Evolutionary conservation across 2,888 invertebrate genomes (phyloP).

Genomic region (Rhagonycha fulva): DNA sequence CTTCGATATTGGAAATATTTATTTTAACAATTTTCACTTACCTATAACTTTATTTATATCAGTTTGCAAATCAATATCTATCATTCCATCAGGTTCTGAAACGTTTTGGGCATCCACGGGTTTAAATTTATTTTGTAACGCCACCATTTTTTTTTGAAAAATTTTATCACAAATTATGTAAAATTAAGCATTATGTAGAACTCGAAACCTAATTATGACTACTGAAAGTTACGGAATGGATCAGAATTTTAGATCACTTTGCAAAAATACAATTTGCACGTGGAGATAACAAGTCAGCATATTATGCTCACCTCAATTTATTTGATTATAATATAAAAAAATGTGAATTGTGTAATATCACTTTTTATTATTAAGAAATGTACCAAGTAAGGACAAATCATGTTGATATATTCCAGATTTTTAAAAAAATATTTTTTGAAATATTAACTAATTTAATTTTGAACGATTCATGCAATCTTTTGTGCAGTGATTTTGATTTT

Average conservation of each 20-base stretch:
- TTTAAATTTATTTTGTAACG: slow-evolving; percentile 7
- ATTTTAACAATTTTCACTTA: background rate
- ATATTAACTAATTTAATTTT: too few relatives aligned
- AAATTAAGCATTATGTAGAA: background rate
- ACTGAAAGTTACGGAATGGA: background rate
- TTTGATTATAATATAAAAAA: too few relatives aligned
- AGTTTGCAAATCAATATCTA: slow-evolving; percentile 8
- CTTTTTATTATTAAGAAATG: background rate
- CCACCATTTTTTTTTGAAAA: slow-evolving; percentile 6
- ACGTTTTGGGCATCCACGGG: background rate
- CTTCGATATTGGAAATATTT: background rate
- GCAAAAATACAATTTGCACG: background rate
- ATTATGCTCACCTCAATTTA: background rate
- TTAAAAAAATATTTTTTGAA: background rate
- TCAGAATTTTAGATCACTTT: background rate
- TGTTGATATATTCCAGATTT: background rate
- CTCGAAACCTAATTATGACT: background rate
- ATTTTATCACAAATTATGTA: background rate
- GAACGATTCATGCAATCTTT: background rate
- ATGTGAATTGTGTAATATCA: background rate
- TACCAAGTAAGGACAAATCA: background rate
- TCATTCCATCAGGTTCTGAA: slow-evolving; percentile 21
- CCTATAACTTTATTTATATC: background rate
- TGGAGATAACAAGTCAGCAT: background rate
- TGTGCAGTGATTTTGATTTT: background rate